Percentiles rank a stretch among this genome's conserved stretches.
Conservation (phyloP, 2,888 invertebrate genomes). For the Drosophila affinis region DNA sequence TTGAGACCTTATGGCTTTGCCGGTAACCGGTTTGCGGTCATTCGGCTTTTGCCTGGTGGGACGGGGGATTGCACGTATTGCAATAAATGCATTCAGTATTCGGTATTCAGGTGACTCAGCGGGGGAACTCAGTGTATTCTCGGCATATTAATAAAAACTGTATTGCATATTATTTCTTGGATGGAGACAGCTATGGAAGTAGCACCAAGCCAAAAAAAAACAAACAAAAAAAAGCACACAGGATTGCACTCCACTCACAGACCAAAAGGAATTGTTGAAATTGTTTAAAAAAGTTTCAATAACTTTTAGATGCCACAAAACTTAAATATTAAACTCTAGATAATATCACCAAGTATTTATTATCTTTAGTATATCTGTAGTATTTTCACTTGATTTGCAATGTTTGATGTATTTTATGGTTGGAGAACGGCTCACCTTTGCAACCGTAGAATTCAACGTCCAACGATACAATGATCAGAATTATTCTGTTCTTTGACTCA, state of each 20-base stretch:
- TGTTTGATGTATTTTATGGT: slow-evolving; percentile 36
- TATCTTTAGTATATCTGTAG: slow-evolving; percentile 24
- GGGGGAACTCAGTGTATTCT: neutral
- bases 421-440: slow-evolving; percentile 79
- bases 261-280: neutral
- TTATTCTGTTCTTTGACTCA: slow-evolving; percentile 76
- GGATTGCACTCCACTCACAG: slow-evolving; percentile 2
- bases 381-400: slow-evolving; percentile 40
- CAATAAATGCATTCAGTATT: slow-evolving; percentile 49
- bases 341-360: slow-evolving; percentile 5
- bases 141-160: slow-evolving; percentile 15
- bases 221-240: neutral
- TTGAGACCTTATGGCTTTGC: slow-evolving; percentile 40
- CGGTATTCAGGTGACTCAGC: slow-evolving; percentile 49
- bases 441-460: slow-evolving; percentile 84
- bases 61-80: slow-evolving; percentile 38
- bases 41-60: slow-evolving; percentile 9
- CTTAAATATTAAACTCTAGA: slow-evolving; percentile 4
- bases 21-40: slow-evolving; percentile 72
- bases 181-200: neutral
- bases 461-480: slow-evolving; percentile 84
- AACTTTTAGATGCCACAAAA: slow-evolving; percentile 20
- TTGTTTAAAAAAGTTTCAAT: neutral
- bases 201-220: too few species aligned
- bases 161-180: neutral